These are phyloP conservation scores for Mayetiola destructor DNA, from an alignment of 2,888 invertebrate species.

Conservation along the genomic window DNA sequence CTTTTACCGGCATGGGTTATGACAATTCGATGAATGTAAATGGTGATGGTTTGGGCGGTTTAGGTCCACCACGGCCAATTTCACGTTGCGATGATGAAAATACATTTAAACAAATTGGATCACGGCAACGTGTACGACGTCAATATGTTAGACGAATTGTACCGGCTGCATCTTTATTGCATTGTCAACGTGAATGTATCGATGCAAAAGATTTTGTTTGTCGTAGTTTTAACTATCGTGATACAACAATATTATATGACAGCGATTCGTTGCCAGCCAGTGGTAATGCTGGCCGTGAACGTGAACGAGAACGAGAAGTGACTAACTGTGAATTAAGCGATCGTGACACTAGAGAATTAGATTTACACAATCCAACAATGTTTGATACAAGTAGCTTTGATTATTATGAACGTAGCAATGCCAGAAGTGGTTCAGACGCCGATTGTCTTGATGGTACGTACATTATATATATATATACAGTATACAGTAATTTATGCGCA, in stretches of 20 bases:
- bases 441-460: slow-evolving; percentile 74
- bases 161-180: slow-evolving; percentile 55
- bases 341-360: slow-evolving; percentile 67
- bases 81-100: slow-evolving; percentile 65
- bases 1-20: slow-evolving; percentile 22
- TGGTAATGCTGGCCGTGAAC: slow-evolving; percentile 40
- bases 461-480: not conserved
- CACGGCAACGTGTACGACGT: slow-evolving; percentile 61
- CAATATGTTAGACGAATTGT: slow-evolving; percentile 61
- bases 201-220: slow-evolving; percentile 72
- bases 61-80: slow-evolving; percentile 33
- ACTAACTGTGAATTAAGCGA: slow-evolving; percentile 78
- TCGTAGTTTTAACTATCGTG: slow-evolving; percentile 76
- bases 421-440: slow-evolving; percentile 50
- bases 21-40: slow-evolving; percentile 32
- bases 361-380: slow-evolving; percentile 68
- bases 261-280: slow-evolving; percentile 29
- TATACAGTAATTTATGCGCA: slow-evolving; percentile 16
- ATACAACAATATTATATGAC: slow-evolving; percentile 30
- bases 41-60: slow-evolving; percentile 31
- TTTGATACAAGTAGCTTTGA: slow-evolving; percentile 78
- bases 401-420: slow-evolving; percentile 66
- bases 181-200: slow-evolving; percentile 73
- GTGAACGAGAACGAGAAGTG: slow-evolving; percentile 42
- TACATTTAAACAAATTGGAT: slow-evolving; percentile 67